Base-by-base conservation (phyloP, 1,140 invertebrate genomes). In the Pentalonia nigronervosa region DNA sequence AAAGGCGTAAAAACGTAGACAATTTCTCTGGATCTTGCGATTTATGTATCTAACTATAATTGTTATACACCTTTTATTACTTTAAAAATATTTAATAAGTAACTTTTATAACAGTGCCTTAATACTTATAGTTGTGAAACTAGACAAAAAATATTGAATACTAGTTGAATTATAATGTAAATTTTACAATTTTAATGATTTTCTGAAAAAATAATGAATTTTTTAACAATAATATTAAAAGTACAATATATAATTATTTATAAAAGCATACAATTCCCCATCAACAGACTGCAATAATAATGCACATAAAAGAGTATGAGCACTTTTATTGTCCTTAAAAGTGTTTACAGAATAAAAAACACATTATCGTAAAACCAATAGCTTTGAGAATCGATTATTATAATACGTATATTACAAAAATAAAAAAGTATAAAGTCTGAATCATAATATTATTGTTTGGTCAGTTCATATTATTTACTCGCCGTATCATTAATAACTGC, bases 291-390 rank as follows among this genome's bases (percentile, higher is more conserved):
- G 14, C 9, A 11, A 11, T 0, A 30, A 11, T n/a, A 67, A 36
- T 81, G 36, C 76, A 81, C 76, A 81, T 36, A 36, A 81, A 81
- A 36, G 20, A 6, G 20, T 81, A 34, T 36, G 20, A 36, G 17
- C 34, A 23, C 76, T 36, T 81, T 81, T 81, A 81, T 20, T 25
- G 20, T 23, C 23, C 83, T 45, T 45, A 4, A 81, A 81, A 84
- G 41, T 23, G 83, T 41, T 84, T 30, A 9, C 14, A 7, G 17
- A 30, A 84, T 25, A 84, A 84, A n/a, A 45, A 36, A 84, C 36
- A 84, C 36, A 84, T 81, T 81, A 81, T 45, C 83, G 23, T 84
- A 84, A 83, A 84, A 84, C 41, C 36, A 84, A 84, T 41, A 84
- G 36, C 7, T 84, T 23, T 41, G 2, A 11, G 36, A 84, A 21